Evolutionary conservation across 2,888 invertebrate genomes (phyloP), one percentile per base, ranked within the genome.

Genomic region (Ectemnius continuus): DNA sequence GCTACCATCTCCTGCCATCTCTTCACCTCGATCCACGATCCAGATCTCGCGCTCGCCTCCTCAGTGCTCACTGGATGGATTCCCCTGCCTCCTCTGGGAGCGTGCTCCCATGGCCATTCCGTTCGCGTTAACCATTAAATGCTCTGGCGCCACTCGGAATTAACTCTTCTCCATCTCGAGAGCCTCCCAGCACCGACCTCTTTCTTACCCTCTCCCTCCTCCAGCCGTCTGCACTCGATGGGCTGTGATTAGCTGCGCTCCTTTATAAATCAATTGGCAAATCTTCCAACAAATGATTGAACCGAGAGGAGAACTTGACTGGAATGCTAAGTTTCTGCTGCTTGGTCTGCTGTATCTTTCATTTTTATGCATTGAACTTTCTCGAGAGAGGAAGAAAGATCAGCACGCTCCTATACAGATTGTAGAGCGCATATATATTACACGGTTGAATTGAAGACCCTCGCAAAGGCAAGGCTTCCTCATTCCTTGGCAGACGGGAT

Each of bases 81-180:
- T 23, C 52, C 52, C 52, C 52, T 48, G 48, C 36, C 65, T 65
- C 67, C 60, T 73, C 56, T 75, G 67, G 57, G 61, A 68, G 73
- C 73, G 57, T 67, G 62, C 62, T 71, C 73, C 77, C 67, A 61
- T 60, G 46, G 68, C 61, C 67, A 67, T 72, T 75, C 77, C 68
- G 78, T 81, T 75, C 82, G 84, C 84, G 85, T 86, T 83, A 85
- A 83, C 83, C 80, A 79, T 83, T 89, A 88, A 90, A 89, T 88
- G 85, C 85, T 82, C 82, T 87, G 90, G 90, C 90, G 85, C 84
- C 86, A 84, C 79, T 78, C 82, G 87, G 86, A 88, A 89, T 89
- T 89, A 83, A 86, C 86, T 86, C 85, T 88, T 88, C 86, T 89
- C 85, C 82, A 85, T 75, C 74, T 64, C 47, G 36, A 14, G 26